Conservation (phyloP, 2,888 invertebrate species). For the Xylophagus ater region DNA sequence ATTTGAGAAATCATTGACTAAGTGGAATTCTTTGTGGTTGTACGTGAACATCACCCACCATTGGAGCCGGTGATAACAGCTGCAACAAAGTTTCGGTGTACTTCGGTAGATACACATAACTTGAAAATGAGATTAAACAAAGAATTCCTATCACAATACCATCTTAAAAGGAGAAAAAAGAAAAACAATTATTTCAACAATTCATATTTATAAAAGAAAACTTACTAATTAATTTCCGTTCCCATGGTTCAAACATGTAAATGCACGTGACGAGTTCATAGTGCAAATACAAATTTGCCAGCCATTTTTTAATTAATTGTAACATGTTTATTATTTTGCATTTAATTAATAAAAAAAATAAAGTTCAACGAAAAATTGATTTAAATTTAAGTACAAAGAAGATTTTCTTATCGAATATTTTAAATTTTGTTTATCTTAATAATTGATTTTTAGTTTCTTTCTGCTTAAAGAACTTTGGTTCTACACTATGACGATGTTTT, state of each 20-base stretch:
- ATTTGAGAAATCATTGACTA: too few species aligned
- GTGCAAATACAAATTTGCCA: constrained; percentile 32
- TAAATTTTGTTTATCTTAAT: too few species aligned
- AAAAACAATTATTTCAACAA: constrained; percentile 1
- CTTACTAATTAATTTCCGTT: constrained; percentile 39
- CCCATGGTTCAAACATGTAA: constrained; percentile 43
- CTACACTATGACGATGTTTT: too few species aligned
- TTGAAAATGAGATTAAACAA: constrained; percentile 44
- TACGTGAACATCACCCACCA: background rate
- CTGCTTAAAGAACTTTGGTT: too few species aligned
- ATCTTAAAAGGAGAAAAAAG: constrained; percentile 31
- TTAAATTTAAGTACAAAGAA: too few species aligned
- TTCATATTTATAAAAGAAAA: background rate
- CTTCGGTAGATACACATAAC: constrained; percentile 46
- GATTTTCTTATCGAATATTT: too few species aligned
- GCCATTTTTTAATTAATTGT: constrained; percentile 21
- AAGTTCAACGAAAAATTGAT: too few species aligned
- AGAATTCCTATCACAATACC: constrained; percentile 41
- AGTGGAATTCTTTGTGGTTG: too few species aligned
- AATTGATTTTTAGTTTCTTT: too few species aligned
- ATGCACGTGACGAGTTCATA: constrained; percentile 41
- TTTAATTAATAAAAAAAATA: too few species aligned
- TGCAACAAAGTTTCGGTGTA: constrained; percentile 39
- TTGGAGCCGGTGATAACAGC: constrained; percentile 27
- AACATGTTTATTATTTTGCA: too few species aligned